Evolutionary conservation across 1,140 invertebrate species (phyloP).

Genomic region (Coenobita brevimanus): DNA sequence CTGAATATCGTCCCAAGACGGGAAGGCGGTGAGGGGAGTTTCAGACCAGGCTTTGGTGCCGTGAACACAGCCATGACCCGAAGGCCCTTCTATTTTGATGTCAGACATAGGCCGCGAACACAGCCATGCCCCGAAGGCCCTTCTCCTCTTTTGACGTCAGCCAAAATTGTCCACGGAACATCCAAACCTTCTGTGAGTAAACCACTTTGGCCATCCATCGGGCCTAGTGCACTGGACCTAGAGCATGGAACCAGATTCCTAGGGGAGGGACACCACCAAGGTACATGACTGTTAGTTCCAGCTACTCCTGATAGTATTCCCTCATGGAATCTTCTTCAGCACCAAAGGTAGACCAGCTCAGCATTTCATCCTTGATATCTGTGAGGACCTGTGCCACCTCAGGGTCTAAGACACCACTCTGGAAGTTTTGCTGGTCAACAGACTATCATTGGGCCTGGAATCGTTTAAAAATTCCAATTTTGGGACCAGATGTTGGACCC

Average conservation of each 20-base stretch:
- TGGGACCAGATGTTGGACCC: background rate
- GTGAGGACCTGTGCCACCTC: conserved; percentile 11
- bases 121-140: too few species aligned
- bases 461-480: background rate
- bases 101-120: too few species aligned
- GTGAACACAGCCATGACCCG: conserved; percentile 10
- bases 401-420: conserved; percentile 2
- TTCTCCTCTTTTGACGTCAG: conserved; percentile 22
- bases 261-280: conserved; percentile 33
- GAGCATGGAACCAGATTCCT: conserved; percentile 7
- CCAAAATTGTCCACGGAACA: conserved; percentile 18
- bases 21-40: background rate
- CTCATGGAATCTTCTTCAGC: conserved; percentile 22
- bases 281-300: conserved; percentile 51
- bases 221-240: conserved; percentile 21
- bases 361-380: conserved; percentile 32
- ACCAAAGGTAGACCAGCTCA: conserved; percentile 36
- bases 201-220: conserved; percentile 19
- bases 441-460: conserved; percentile 10
- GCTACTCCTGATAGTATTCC: conserved; percentile 27
- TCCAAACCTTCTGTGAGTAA: conserved; percentile 17
- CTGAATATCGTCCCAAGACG: conserved; percentile 15
- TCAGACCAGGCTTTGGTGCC: background rate
- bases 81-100: too few species aligned
- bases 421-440: too few species aligned